Evolutionary conservation across 2,113 vertebrate species (phyloP), one percentile per base, ranked within the genome.

Genomic region (Trinectes maculatus): DNA sequence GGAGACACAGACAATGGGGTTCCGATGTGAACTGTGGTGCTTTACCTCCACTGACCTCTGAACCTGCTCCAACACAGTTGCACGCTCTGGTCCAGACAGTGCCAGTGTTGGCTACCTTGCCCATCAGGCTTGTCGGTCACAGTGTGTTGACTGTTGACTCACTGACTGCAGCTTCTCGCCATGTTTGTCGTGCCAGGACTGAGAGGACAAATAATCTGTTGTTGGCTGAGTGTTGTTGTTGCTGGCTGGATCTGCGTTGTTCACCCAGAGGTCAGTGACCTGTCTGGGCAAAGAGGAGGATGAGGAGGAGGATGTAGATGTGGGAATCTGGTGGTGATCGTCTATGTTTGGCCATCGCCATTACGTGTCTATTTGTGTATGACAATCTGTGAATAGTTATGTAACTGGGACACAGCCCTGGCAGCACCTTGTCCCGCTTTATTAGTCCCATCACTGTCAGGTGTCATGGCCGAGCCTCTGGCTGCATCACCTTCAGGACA

Each of bases 141-240:
- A 36, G 44, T 72, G 47, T 83, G 74, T 71, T 75, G 77, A 75
- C 64, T 83, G 74, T 71, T 75, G 77, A 75, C 64, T 64, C 56
- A 29, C 47, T 49, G 70, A 60, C 40, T 34, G 39, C 66, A 28
- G 47, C 62, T 48, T 81, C 34, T 13, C 42, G 75, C 26, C 68
- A 37, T 53, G 64, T 77, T 37, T 66, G 22, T 37, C 43, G 13
- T 22, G 66, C 66, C 59, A 71, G 67, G 16, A 16, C 22, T 0
- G 43, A 52, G 58, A 65, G 58, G 22, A 62, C 44, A 75, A 66
- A 72, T 64, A 56, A 61, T 71, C 66, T 60, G 77, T 24, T 49
- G 43, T 43, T 54, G 63, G 71, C 60, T 10, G 72, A 64, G 67
- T 53, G 75, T 66, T 36, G 1, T 22, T 19, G 49, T 37, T 8